These are phyloP conservation scores for Littorina saxatilis DNA, from an alignment of 1,140 invertebrate species.

Conservation along the genomic window DNA sequence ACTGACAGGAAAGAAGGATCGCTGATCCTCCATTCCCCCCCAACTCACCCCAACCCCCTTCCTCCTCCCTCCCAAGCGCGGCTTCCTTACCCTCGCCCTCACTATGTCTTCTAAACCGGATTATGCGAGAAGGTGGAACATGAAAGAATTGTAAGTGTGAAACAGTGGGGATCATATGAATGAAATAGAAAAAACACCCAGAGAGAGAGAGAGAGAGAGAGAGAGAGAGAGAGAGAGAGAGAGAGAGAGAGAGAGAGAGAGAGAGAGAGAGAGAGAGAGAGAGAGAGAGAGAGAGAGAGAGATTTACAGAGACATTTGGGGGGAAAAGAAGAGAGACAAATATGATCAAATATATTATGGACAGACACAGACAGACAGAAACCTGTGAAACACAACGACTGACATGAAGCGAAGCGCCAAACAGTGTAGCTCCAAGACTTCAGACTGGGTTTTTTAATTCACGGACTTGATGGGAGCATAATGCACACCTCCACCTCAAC, in stretches of 20 bases:
- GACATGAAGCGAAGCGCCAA: too few species aligned
- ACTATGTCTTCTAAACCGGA: too few species aligned
- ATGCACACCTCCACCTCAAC: too few species aligned
- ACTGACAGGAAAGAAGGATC: too few species aligned
- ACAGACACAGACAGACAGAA: background rate
- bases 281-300: background rate
- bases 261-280: background rate
- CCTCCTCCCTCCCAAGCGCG: too few species aligned
- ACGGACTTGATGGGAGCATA: too few species aligned
- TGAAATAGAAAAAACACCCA: background rate
- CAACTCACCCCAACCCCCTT: too few species aligned
- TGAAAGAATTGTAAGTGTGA: background rate
- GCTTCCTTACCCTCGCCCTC: too few species aligned
- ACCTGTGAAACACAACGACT: too few species aligned
- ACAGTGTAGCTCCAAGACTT: too few species aligned
- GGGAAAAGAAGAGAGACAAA: background rate
- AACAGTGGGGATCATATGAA: background rate
- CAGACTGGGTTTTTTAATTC: too few species aligned
- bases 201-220: slow-evolving; percentile 13
- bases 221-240: background rate
- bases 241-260: background rate
- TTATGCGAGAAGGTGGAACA: background rate
- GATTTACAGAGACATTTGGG: background rate
- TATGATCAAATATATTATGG: background rate
- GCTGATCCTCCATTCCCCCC: too few species aligned